phyloP scores from a whole-genome alignment of 23 tunicate genomes.

The Trididemnum miniatum region DNA sequence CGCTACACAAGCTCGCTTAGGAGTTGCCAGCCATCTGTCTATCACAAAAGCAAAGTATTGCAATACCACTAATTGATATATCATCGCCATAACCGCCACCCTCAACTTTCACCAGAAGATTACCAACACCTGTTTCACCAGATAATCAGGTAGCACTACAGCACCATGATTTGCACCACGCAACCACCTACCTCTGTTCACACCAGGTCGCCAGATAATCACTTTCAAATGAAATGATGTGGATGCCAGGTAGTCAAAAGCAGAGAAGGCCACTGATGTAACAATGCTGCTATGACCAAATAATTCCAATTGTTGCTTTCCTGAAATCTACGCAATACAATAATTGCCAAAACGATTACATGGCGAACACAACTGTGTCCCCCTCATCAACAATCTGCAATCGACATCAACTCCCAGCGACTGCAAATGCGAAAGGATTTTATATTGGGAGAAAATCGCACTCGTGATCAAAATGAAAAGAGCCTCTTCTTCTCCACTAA shows the following conservation, averaged over 20 bases:
- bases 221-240: slow-evolving; percentile 72
- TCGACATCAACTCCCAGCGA: too few species aligned
- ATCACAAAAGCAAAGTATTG: too few species aligned
- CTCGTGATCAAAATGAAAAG: too few species aligned
- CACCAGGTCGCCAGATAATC: slow-evolving; percentile 58
- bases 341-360: too few species aligned
- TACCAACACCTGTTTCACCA: not conserved
- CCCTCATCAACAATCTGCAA: too few species aligned
- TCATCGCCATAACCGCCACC: not conserved
- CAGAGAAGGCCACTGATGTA: slow-evolving; percentile 69
- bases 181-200: not conserved
- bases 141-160: not conserved
- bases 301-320: slow-evolving; percentile 52
- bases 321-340: slow-evolving; percentile 24
- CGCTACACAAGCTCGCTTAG: too few species aligned
- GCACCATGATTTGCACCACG: not conserved
- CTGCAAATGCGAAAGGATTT: too few species aligned
- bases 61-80: too few species aligned
- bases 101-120: not conserved
- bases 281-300: slow-evolving; percentile 78
- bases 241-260: slow-evolving; percentile 62
- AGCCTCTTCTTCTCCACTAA: too few species aligned
- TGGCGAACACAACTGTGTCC: too few species aligned
- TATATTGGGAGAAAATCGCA: too few species aligned
- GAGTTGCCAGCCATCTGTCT: too few species aligned